Evolutionary conservation across 2,113 vertebrate genomes (phyloP), one percentile per base, ranked within the genome.

Genomic region (Gymnarchus niloticus): DNA sequence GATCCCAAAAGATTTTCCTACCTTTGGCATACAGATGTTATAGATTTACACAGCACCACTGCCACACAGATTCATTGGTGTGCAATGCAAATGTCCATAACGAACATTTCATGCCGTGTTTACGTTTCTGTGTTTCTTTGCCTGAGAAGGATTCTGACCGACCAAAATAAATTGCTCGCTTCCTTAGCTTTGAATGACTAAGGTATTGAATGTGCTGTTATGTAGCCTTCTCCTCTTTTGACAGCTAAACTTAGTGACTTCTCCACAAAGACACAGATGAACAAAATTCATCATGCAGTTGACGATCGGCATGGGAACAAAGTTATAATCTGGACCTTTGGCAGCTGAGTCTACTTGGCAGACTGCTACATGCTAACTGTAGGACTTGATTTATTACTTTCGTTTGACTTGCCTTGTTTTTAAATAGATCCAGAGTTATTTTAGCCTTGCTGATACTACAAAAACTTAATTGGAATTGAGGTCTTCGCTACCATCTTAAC

Each of bases 1-100:
- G 85, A 86, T 86, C 85, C 85, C 85, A 52, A 65, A 86, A 73
- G 85, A 86, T 82, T 86, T 83, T 8, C 80, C 73, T 73, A 86
- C 85, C 56, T 61, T 82, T 86, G 44, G 41, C 85, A 65, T 48
- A 82, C 54, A 86, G 57, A 86, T 86, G 57, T 51, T 61, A 86
- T 82, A 83, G 46, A 81, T 9, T 81, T 33, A 28, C 56, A 81
- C 46, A 10, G 37, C 17, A 59, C 37, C 7, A 41, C 17, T 10
- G 21, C 48, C 44, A 8, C 54, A 81, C 28, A n/a, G 33, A 54
- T 51, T 41, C 48, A 61, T 33, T 41, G n/a, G 2, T 5, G 6
- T 65, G 56, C 3, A 21, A 17, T 85, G 44, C 44, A 81, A 44
- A 57, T 46, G 21, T 51, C 54, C 41, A 7, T 17, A 61, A 59